Percentiles rank a stretch among this genome's conserved stretches.
Evolutionary conservation across 1,140 invertebrate species (phyloP).

Genomic region (Scaptomyza montana): DNA sequence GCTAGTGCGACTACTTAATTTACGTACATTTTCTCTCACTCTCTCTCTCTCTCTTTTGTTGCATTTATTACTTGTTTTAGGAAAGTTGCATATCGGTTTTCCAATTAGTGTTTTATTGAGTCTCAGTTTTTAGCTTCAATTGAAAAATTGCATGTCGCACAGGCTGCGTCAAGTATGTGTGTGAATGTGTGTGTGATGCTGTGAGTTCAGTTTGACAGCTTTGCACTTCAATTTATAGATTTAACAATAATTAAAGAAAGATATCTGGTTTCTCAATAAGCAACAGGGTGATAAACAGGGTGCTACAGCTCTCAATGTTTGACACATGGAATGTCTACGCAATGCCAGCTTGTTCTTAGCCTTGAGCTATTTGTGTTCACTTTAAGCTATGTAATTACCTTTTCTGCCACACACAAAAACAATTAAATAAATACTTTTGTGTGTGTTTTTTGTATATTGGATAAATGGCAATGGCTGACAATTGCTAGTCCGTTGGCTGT

Average conservation of each 20-base stretch:
- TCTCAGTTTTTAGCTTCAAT: not conserved
- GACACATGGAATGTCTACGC: not conserved
- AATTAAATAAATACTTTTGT: slow-evolving; percentile 40
- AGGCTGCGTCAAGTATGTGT: not conserved
- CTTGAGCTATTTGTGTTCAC: not conserved
- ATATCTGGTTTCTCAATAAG: too few species aligned
- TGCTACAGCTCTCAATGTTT: not conserved
- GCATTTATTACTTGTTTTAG: not conserved
- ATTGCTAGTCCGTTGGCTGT: not conserved
- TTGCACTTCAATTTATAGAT: too few species aligned
- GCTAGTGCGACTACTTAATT: not conserved
- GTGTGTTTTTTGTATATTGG: slow-evolving; percentile 9
- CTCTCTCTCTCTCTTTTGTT: too few species aligned
- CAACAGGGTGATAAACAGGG: not conserved
- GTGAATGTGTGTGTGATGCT: not conserved
- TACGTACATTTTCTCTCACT: not conserved
- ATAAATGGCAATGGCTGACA: slow-evolving; percentile 32
- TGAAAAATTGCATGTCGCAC: not conserved
- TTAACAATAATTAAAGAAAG: too few species aligned
- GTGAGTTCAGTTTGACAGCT: not conserved
- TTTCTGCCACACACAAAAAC: slow-evolving; percentile 3
- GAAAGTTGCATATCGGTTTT: not conserved
- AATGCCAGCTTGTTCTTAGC: too few species aligned
- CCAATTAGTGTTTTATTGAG: not conserved
- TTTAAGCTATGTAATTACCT: slow-evolving; percentile 38